These are phyloP conservation scores for Spodoptera littoralis DNA, from an alignment of 2,888 invertebrate species.

Conservation along the genomic window DNA sequence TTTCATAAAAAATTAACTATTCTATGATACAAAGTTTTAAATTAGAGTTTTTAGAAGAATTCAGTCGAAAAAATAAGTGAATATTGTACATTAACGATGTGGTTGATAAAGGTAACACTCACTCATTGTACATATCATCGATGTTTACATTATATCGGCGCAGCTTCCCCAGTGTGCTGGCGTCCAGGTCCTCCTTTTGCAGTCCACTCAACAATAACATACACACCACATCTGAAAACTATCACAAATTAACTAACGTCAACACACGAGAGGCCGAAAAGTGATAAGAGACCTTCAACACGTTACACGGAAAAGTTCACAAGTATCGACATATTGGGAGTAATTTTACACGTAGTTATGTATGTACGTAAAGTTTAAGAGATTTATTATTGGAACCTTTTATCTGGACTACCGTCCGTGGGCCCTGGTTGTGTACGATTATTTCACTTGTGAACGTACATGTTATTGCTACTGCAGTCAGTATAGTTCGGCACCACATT, in stretches of 20 bases:
- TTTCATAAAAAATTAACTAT: background rate
- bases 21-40: background rate
- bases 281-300: slow-evolving; percentile 6
- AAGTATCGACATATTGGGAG: no score
- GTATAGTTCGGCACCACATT: slow-evolving; percentile 79
- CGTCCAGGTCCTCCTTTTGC: slow-evolving; percentile 81
- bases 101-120: slow-evolving; percentile 58
- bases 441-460: slow-evolving; percentile 81
- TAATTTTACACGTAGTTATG: slow-evolving; percentile 17
- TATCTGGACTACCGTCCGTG: slow-evolving; percentile 75
- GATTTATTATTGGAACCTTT: slow-evolving; percentile 79
- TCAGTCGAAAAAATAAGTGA: background rate
- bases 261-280: slow-evolving; percentile 16
- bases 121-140: slow-evolving; percentile 77
- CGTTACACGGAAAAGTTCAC: no score
- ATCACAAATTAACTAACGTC: slow-evolving; percentile 50
- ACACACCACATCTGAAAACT: slow-evolving; percentile 82
- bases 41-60: background rate
- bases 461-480: slow-evolving; percentile 76
- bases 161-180: slow-evolving; percentile 73
- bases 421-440: slow-evolving; percentile 66
- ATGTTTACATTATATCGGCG: slow-evolving; percentile 77
- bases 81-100: slow-evolving; percentile 4
- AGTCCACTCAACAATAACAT: slow-evolving; percentile 80
- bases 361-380: slow-evolving; percentile 49